phyloP scores from a whole-genome alignment of 2,113 vertebrate genomes.

The Salvelinus sp. region DNA sequence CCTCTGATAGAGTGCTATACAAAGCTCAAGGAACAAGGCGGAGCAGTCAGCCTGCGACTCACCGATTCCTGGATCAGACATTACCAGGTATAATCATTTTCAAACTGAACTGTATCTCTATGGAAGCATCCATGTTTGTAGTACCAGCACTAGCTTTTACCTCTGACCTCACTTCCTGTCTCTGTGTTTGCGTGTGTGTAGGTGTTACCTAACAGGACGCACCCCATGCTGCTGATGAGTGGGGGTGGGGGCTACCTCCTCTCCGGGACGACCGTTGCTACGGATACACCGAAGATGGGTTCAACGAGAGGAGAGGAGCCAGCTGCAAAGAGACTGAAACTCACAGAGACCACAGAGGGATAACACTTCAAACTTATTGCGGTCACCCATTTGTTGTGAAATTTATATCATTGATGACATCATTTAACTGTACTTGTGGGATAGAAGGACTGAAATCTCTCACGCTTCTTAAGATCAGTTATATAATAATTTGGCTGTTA shows the following conservation, averaged over 20 bases:
- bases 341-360: slow-evolving; percentile 68
- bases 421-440: slow-evolving; percentile 4
- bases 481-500: slow-evolving; percentile 3
- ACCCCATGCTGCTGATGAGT: slow-evolving; percentile 92
- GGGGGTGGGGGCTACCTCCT: slow-evolving; percentile 92
- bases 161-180: not conserved
- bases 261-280: slow-evolving; percentile 84
- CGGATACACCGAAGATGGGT: slow-evolving; percentile 61
- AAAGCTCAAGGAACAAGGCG: slow-evolving; percentile 88
- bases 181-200: slow-evolving; percentile 46
- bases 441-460: slow-evolving; percentile 18
- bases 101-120: not conserved
- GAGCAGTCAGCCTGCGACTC: slow-evolving; percentile 85
- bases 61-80: slow-evolving; percentile 94
- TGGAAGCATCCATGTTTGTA: not conserved
- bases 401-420: not conserved
- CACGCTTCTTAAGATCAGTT: slow-evolving; percentile 26
- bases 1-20: slow-evolving; percentile 92
- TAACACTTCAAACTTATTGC: slow-evolving; percentile 21
- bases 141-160: not conserved
- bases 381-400: not conserved
- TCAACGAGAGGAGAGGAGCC: slow-evolving; percentile 76
- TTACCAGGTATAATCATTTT: slow-evolving; percentile 84
- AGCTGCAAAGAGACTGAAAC: slow-evolving; percentile 83
- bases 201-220: slow-evolving; percentile 94